Conservation (phyloP, 1,140 invertebrate species). For the Trichogramma pretiosum region DNA sequence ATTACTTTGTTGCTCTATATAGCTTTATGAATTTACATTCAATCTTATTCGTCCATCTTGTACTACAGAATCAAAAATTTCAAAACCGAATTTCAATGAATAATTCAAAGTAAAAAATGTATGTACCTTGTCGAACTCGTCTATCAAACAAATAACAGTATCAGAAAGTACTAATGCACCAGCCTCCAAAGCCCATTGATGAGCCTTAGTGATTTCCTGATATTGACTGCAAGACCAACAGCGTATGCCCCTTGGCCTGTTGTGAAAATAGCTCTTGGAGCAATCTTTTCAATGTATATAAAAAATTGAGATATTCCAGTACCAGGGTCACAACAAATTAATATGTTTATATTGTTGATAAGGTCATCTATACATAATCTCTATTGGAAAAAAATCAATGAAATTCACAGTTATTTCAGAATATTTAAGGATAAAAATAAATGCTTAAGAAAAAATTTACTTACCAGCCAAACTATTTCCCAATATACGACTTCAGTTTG, state of each 20-base stretch:
- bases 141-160: slow-evolving; percentile 95
- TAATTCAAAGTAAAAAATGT: neutral
- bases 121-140: slow-evolving; percentile 94
- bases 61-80: slow-evolving; percentile 10
- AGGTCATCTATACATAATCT: slow-evolving; percentile 85
- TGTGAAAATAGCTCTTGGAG: slow-evolving; percentile 86
- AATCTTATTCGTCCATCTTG: slow-evolving; percentile 89
- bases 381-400: slow-evolving; percentile 74
- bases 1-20: slow-evolving; percentile 99
- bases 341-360: slow-evolving; percentile 95
- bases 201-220: slow-evolving; percentile 81
- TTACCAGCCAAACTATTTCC: slow-evolving; percentile 80
- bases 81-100: slow-evolving; percentile 1
- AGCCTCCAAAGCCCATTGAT: slow-evolving; percentile 97
- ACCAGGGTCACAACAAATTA: slow-evolving; percentile 96
- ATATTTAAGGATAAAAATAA: neutral
- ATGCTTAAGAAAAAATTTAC: slow-evolving; percentile 25
- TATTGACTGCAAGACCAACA: slow-evolving; percentile 96
- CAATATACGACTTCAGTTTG: slow-evolving; percentile 72
- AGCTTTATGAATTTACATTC: slow-evolving; percentile 96
- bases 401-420: slow-evolving; percentile 16
- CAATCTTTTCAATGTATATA: slow-evolving; percentile 87
- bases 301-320: slow-evolving; percentile 98
- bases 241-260: slow-evolving; percentile 97
- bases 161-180: slow-evolving; percentile 93